phyloP scores from a whole-genome alignment of 1,140 invertebrate genomes.

The Panagrolaimus sp. region DNA sequence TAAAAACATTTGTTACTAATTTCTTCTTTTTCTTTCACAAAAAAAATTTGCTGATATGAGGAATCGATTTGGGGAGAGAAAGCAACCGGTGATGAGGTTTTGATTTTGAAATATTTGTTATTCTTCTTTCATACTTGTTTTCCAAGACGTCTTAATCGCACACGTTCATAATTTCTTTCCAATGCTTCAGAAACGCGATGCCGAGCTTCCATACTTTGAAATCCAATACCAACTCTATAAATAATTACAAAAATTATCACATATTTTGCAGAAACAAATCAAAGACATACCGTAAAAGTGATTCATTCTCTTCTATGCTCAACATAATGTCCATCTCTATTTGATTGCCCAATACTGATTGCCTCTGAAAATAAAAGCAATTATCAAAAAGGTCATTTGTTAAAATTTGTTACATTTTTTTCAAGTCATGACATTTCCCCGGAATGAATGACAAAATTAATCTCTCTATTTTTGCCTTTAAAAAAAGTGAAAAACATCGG shows the following conservation, averaged over 20 bases:
- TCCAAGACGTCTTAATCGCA: background rate
- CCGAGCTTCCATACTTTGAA: constrained; percentile 54
- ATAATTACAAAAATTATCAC: too few species aligned
- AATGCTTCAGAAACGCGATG: constrained; percentile 57
- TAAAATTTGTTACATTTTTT: too few species aligned
- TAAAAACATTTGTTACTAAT: too few species aligned
- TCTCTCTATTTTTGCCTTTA: too few species aligned
- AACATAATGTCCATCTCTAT: constrained; percentile 59
- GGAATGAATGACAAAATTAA: too few species aligned
- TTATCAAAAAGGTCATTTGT: too few species aligned
- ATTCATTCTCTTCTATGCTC: constrained; percentile 55
- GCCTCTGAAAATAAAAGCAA: constrained; percentile 36
- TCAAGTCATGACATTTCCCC: too few species aligned
- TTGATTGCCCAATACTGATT: constrained; percentile 55
- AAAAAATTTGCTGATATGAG: too few species aligned
- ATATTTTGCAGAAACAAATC: background rate
- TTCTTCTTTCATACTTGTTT: constrained; percentile 2
- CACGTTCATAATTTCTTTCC: constrained; percentile 56
- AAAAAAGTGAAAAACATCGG: too few species aligned
- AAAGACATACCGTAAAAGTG: constrained; percentile 26
- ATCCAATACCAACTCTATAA: constrained; percentile 33
- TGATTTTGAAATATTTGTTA: background rate
- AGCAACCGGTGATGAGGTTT: background rate
- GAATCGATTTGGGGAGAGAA: background rate
- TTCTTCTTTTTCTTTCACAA: too few species aligned